Base-by-base conservation (phyloP, 2,888 invertebrate species). In the Uloborus plumipes region DNA sequence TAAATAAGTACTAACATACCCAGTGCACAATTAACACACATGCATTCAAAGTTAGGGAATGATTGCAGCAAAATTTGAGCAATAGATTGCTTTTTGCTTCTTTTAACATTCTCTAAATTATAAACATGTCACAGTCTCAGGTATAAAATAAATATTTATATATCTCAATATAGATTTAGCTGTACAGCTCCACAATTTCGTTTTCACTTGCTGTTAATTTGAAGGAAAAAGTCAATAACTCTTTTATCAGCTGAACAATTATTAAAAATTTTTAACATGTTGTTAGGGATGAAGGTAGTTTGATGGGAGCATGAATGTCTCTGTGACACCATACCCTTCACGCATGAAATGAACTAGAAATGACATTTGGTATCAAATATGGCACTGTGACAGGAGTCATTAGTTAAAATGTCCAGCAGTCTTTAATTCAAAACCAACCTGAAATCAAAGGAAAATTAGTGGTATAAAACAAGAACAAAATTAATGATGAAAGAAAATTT, bases 301-400 rank as follows among this genome's bases (percentile, higher is more conserved):
- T 64, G 39, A 39, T 18, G 39, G 64, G 47, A 64, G 49, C 62
- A 47, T 20, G 14, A 59, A 64, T 47, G 39, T 39, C 39, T 11
- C 7, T 39, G 64, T 18, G 47, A 64, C n/a, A 18, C 18, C n/a
- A 14, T 18, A 64, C 22, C 18, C 47, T 64, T 62, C 13, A 7
- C 39, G 47, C 18, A 47, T 47, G 18, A 64, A 51, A 59, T 73
- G 58, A 74, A 70, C 70, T 74, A 69, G 62, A 26, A 65, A 74
- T 58, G 62, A 64, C 74, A 74, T 74, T 81, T 81, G 80, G 80
- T 81, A 81, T 81, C 80, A 81, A 81, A 81, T 74, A 81, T 81
- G 80, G 80, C 80, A 81, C 80, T 81, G 80, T 74, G 70, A 74
- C 65, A 80, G 74, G 14, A 74, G 74, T 81, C 73, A 69, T 65